phyloP scores from a whole-genome alignment of 2,113 vertebrate species.

The human (Homo sapiens) region GRCh38 chr7:114065001-114065500 shows the following conservation, averaged over 20 bases:
- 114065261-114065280: neutral
- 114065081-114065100: constrained; percentile 27
- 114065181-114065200: neutral
- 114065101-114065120: neutral
- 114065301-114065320: neutral
- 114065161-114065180: neutral
- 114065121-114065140: neutral
- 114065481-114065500: neutral
- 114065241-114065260: neutral
- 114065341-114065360: neutral
- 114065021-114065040: neutral
- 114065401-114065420: neutral
- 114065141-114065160: neutral
- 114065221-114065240: neutral
- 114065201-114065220: neutral
- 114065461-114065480: neutral
- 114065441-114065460: neutral
- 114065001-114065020: neutral
- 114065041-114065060: neutral
- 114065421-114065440: neutral
- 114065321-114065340: neutral
- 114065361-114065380: neutral
- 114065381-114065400: neutral
- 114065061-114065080: neutral
- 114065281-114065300: neutral